Evolutionary conservation across 1,140 invertebrate species (phyloP), one percentile per base, ranked within the genome.

Genomic region (Leptopilina boulardi): DNA sequence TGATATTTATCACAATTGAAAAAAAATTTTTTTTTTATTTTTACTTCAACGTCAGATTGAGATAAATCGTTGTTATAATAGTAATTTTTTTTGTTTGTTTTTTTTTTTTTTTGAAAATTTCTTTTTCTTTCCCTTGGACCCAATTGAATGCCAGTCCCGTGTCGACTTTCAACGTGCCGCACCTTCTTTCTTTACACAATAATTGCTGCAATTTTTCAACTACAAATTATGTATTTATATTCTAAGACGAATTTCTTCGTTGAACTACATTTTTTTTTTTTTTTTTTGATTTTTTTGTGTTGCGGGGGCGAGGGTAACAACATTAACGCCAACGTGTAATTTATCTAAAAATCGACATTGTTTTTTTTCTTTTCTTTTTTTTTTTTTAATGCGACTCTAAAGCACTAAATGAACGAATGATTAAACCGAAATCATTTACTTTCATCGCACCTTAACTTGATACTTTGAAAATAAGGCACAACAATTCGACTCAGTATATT

Each of bases 401-500:
- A 80, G 78, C 74, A 56, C 51, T 82, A 80, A 74, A 82, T 82
- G 70, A 83, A 82, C 72, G 75, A 83, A 73, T 56, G 76, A 74
- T 51, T 51, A 18, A 87, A 83, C 81, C 73, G 81, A 86, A 83
- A 71, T 38, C 74, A 77, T 80, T 81, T 88, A 89, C 87, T 88
- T 89, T 88, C 88, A 84, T 85, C 79, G 83, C 85, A 87, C 83
- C 87, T 73, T n/a, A 73, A 41, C 47, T 34, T 75, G 82, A 83
- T 85, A 83, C 83, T 82, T 85, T 66, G 77, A 84, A 89, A 88
- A 89, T 90, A 90, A 90, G 88, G 89, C 89, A 90, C 89, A 87
- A 86, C 83, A 86, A 84, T 82, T 84, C 84, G 84, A 89, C 84
- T 83, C 84, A 85, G 79, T 84, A 78, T 79, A 80, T 79, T 76